Evolutionary conservation across 2,888 invertebrate genomes (phyloP).

Genomic region (Oeneis ivallda): DNA sequence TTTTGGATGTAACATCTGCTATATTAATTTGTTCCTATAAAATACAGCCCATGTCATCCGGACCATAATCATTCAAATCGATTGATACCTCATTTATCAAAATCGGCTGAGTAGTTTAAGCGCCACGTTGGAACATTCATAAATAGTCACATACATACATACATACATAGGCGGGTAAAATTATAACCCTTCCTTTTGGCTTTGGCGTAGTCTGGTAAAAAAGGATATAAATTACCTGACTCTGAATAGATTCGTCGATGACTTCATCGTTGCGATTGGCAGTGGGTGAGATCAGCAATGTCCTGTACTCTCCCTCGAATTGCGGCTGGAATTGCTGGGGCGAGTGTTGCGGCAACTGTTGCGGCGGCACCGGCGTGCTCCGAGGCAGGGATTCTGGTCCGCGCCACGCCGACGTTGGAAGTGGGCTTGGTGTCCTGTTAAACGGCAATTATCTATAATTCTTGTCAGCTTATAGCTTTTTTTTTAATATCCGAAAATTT

Average conservation of each 20-base stretch:
- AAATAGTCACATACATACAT: too few species aligned
- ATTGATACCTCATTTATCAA: too few species aligned
- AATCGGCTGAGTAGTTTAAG: too few species aligned
- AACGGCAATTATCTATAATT: neutral
- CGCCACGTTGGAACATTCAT: too few species aligned
- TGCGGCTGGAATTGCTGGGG: slow-evolving; percentile 54
- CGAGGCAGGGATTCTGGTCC: slow-evolving; percentile 81
- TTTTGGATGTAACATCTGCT: too few species aligned
- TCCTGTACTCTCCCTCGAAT: slow-evolving; percentile 66
- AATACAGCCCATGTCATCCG: too few species aligned
- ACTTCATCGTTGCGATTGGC: slow-evolving; percentile 72
- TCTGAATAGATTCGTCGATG: slow-evolving; percentile 76
- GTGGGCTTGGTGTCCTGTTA: slow-evolving; percentile 77
- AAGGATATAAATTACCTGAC: slow-evolving; percentile 72
- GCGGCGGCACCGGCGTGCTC: slow-evolving; percentile 68
- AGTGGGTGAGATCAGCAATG: slow-evolving; percentile 62
- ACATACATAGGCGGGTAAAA: too few species aligned
- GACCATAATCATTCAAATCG: too few species aligned
- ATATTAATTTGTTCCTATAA: too few species aligned
- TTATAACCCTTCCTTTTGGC: too few species aligned
- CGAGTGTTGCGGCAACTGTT: slow-evolving; percentile 55
- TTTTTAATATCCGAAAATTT: too few species aligned
- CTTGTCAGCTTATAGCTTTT: neutral
- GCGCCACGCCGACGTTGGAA: slow-evolving; percentile 68
- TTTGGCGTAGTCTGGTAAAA: too few species aligned